phyloP scores from a whole-genome alignment of 1,140 invertebrate species.

The Pogonognathellus flavescens region DNA sequence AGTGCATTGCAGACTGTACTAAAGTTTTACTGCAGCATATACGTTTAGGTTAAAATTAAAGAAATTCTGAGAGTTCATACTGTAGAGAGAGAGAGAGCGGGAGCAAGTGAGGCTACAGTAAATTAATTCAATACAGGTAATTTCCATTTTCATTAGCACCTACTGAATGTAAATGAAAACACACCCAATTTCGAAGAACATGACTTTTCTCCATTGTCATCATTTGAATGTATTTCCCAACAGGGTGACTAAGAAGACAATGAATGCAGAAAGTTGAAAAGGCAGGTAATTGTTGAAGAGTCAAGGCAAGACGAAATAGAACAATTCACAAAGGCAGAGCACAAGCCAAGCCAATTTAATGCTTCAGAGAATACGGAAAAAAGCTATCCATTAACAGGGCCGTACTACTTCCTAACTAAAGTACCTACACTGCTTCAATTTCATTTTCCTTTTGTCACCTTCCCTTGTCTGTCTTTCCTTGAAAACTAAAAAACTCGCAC shows the following conservation, averaged over 20 bases:
- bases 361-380: not conserved
- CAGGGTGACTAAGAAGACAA: constrained; percentile 3
- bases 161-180: not conserved
- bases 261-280: not conserved
- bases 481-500: too few relatives aligned
- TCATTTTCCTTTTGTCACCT: too few relatives aligned
- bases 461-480: too few relatives aligned
- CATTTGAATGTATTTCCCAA: not conserved
- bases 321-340: not conserved
- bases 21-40: too few relatives aligned
- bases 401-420: too few relatives aligned
- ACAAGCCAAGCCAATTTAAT: not conserved
- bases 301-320: not conserved
- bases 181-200: constrained; percentile 12
- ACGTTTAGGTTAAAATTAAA: not conserved
- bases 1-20: too few relatives aligned
- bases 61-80: not conserved
- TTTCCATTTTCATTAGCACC: not conserved
- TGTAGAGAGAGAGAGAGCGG: too few relatives aligned
- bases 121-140: not conserved
- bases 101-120: too few relatives aligned
- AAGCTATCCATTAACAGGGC: not conserved
- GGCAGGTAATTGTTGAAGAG: not conserved
- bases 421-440: too few relatives aligned
- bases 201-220: not conserved